Percentiles rank a stretch among this genome's conserved stretches.
Conservation (phyloP, 2,888 invertebrate species). For the Calliopum simillimum region DNA sequence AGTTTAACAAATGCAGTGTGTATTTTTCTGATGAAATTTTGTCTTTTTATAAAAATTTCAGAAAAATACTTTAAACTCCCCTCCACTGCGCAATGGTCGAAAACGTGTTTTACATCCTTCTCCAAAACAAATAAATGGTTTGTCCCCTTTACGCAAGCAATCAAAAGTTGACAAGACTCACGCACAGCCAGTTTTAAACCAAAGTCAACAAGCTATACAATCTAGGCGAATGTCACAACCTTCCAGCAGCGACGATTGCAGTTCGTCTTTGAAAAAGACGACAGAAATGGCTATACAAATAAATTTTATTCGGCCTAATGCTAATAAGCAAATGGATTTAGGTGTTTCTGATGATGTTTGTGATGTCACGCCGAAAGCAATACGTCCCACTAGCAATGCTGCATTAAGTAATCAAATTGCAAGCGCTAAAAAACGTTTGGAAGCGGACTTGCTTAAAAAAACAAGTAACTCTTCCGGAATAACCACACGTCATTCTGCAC, state of each 20-base stretch:
- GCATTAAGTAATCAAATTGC: not conserved
- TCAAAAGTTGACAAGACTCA: conserved; percentile 45
- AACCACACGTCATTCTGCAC: conserved; percentile 54
- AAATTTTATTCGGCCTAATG: too few relatives aligned
- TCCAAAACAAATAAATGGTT: conserved; percentile 41
- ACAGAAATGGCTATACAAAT: not conserved
- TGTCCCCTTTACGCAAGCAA: conserved; percentile 55
- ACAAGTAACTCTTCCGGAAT: not conserved
- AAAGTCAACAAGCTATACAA: not conserved
- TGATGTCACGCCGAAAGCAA: too few relatives aligned
- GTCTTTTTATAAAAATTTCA: conserved; percentile 25
- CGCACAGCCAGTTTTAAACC: not conserved
- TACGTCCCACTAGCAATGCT: too few relatives aligned
- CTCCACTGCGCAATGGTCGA: conserved; percentile 58
- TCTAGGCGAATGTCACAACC: not conserved
- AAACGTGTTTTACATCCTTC: conserved; percentile 53
- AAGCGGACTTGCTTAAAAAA: not conserved
- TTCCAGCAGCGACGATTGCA: not conserved
- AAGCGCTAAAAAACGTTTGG: not conserved
- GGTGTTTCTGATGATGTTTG: too few relatives aligned
- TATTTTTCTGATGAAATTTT: conserved; percentile 12
- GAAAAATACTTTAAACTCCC: conserved; percentile 39
- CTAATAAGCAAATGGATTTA: too few relatives aligned
- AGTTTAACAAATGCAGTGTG: not conserved
- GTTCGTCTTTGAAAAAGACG: conserved; percentile 18